A percentile compares a stretch with the other conserved stretches of the same genome.
These are phyloP conservation scores for Apostichopus japonicus DNA, from an alignment of 35 echinoderm and acorn worm genomes.

Conservation along the genomic window DNA sequence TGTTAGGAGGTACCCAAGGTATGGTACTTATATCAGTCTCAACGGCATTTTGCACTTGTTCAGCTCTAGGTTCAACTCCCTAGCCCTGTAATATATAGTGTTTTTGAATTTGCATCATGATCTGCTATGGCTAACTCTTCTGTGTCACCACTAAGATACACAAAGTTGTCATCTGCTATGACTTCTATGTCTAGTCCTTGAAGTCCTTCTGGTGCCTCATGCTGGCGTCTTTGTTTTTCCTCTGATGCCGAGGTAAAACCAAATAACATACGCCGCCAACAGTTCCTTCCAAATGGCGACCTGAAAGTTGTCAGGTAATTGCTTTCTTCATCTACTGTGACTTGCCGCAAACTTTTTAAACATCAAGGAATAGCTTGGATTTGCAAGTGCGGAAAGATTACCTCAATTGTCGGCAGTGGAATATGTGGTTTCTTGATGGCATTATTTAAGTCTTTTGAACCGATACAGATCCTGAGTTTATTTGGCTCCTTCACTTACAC, in stretches of 20 bases:
- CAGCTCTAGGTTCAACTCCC: constrained; percentile 46
- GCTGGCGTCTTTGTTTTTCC: constrained; percentile 60
- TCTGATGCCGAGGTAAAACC: constrained; percentile 62
- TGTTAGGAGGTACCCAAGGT: too few species aligned
- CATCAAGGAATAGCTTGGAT: neutral
- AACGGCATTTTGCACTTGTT: neutral
- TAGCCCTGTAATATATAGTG: constrained; percentile 52
- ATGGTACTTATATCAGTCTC: too few species aligned
- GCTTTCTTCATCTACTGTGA: constrained; percentile 64
- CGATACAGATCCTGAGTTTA: too few species aligned
- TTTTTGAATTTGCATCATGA: constrained; percentile 56
- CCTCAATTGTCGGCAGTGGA: too few species aligned
- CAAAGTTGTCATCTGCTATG: constrained; percentile 68
- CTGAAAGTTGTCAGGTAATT: constrained; percentile 67
- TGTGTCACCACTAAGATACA: constrained; percentile 41
- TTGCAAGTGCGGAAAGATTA: too few species aligned
- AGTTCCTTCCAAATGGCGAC: constrained; percentile 58
- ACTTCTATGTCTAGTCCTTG: constrained; percentile 32
- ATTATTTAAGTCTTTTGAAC: too few species aligned
- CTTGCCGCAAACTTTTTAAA: constrained; percentile 64
- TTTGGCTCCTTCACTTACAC: too few species aligned
- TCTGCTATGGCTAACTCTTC: constrained; percentile 27
- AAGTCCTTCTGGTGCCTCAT: constrained; percentile 55
- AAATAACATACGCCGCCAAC: constrained; percentile 69
- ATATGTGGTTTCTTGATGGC: too few species aligned